Base-by-base conservation (phyloP, 2,888 invertebrate species). In the Tipula helvola region DNA sequence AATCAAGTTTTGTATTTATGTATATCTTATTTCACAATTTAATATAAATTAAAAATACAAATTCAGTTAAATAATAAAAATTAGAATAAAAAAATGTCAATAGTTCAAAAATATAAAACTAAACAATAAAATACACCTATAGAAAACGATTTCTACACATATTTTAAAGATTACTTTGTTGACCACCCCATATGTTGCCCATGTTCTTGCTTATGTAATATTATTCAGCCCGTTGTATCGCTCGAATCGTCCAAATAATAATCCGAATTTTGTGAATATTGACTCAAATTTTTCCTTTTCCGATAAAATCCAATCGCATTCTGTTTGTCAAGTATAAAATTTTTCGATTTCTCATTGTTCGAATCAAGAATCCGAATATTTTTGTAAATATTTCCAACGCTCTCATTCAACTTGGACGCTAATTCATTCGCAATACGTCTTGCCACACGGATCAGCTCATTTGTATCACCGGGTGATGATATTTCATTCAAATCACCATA, bases 241-340 rank as follows among this genome's bases (percentile, higher is more conserved):
- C 71, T 71, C 28, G 71, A 71, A 71, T 71, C 71, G 3, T 71
- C 28, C 28, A 71, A 71, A 84, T 84, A 84, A 16, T 84, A 84
- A 41, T 84, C 84, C 3, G 71, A 71, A 71, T 71, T 71, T 28
- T 71, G 71, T 10, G 71, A 71, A 28, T 57, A 18, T 28, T 57
- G 57, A 7, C 8, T 18, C 8, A 71, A 71, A 41, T 85, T 85
- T 10, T 90, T 89, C 10, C 87, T 84, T 87, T 90, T 91, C 8
- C 91, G 88, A 88, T 90, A 90, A 88, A 92, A 91, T 88, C 91
- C 91, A 87, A 91, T 90, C 88, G 90, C 90, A 88, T 92, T 91
- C 87, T 91, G 90, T 86, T 89, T 88, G 88, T 92, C 92, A 18
- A 89, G 89, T 86, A 92, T 89, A 47, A 88, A 90, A 52, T 89